A percentile compares a stretch with the other conserved stretches of the same genome.
These are phyloP conservation scores for Brachyopa scutellaris DNA, from an alignment of 2,888 invertebrate species.

Conservation along the genomic window DNA sequence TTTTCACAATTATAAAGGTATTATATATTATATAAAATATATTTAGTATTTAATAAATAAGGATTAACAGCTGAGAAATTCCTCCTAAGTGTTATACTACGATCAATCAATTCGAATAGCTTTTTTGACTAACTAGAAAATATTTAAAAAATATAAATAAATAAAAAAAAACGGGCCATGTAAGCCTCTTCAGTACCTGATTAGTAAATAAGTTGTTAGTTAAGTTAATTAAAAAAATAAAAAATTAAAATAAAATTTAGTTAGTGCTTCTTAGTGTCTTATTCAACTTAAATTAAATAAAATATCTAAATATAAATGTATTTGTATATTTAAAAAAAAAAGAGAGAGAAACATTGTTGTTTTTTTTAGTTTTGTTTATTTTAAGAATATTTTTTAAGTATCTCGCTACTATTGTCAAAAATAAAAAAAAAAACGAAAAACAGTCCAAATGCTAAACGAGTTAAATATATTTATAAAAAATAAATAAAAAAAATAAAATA, in stretches of 20 bases:
- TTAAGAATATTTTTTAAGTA: conserved; percentile 39
- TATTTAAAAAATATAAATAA: conserved; percentile 19
- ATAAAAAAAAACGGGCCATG: conserved; percentile 10
- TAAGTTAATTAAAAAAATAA: too few relatives aligned
- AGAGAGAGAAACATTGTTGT: conserved; percentile 1
- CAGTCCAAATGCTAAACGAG: conserved; percentile 43
- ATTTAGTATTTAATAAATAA: conserved; percentile 42
- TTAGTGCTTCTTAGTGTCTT: conserved; percentile 71
- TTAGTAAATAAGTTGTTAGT: conserved; percentile 58
- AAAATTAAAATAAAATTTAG: conserved; percentile 48
- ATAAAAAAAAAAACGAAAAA: conserved; percentile 1
- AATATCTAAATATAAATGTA: conserved; percentile 35
- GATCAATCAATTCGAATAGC: conserved; percentile 72
- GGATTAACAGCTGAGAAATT: conserved; percentile 54
- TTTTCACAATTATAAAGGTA: conserved; percentile 50
- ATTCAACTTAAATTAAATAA: conserved; percentile 50
- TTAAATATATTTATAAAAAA: conserved; percentile 20
- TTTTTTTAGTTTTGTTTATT: background rate
- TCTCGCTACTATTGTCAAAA: conserved; percentile 39
- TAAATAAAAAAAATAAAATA: too few relatives aligned
- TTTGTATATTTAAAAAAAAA: conserved; percentile 46
- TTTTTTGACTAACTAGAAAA: conserved; percentile 63
- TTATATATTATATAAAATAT: conserved; percentile 53
- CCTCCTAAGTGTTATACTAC: conserved; percentile 66
- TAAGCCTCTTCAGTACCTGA: conserved; percentile 59